These are phyloP conservation scores for Caprella mutica DNA, from an alignment of 2,888 invertebrate genomes.

Conservation along the genomic window DNA sequence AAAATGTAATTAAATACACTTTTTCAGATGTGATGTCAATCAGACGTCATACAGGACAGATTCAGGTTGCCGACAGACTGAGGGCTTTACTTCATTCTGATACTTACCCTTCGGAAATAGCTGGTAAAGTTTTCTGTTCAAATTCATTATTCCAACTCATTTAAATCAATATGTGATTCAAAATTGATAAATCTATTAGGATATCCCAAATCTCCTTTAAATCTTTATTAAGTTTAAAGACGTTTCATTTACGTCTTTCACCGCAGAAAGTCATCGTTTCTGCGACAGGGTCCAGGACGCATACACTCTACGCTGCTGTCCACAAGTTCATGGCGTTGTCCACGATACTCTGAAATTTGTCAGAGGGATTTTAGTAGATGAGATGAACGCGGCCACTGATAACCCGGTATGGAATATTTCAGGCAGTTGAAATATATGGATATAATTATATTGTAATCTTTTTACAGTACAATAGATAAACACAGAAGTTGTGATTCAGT, in stretches of 20 bases:
- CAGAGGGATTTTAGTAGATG: constrained; percentile 48
- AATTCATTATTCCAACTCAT: no score
- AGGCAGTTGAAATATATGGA: no score
- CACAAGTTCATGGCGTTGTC: constrained; percentile 54
- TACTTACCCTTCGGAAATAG: constrained; percentile 52
- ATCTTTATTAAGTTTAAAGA: no score
- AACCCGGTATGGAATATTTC: constrained; percentile 52
- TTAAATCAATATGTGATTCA: no score
- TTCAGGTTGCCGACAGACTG: constrained; percentile 48
- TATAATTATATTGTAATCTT: no score
- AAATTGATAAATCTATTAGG: no score
- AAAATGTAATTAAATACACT: neutral
- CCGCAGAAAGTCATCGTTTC: constrained; percentile 51
- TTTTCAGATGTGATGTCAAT: constrained; percentile 49
- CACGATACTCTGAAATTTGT: constrained; percentile 55
- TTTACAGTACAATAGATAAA: no score
- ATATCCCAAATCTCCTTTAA: no score
- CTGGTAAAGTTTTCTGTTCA: constrained; percentile 47
- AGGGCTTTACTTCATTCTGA: constrained; percentile 52
- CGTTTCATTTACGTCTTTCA: no score
- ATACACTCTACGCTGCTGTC: constrained; percentile 54
- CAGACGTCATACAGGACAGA: constrained; percentile 53
- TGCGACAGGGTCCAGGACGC: constrained; percentile 56
- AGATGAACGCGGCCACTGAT: constrained; percentile 57
- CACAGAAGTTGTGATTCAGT: no score